Evolutionary conservation across 2,797 vertebrate genomes (phyloP), one percentile per base, ranked within the genome.

Genomic region (Aeoliscus strigatus): DNA sequence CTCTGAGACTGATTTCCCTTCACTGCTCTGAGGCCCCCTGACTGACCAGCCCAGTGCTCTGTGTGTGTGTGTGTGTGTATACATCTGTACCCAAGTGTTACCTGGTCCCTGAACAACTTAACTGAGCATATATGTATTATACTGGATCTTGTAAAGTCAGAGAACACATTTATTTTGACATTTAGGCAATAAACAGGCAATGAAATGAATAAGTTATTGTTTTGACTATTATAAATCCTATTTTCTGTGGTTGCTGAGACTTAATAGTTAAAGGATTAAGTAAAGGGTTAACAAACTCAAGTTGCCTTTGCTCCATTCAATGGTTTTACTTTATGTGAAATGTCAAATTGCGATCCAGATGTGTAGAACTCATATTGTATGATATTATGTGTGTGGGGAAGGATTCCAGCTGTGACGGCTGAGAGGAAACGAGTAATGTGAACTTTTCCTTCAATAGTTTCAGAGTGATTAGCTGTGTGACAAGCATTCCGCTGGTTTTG

Each of bases 1-100:
- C 66, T 67, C 58, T 54, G 47, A 57, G 71, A 58, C 61, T 44
- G 67, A 61, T 76, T 78, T 77, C 72, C 73, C 65, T 51, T 54
- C 46, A 44, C 52, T 45, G 46, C 70, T 70, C 41, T 25, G 50
- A 66, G 73, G 68, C 70, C 64, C 73, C 31, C 26, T 38, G 64
- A 54, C 41, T n/a, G n/a, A n/a, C 68, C 58, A 37, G 39, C 63
- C 53, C 48, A n/a, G 3, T 8, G 6, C 18, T 44, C 43, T 40
- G 44, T 48, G 39, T 14, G 14, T 38, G 40, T 12, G 14, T 27
- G 32, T n/a, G 16, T 6, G 32, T 34, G 32, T 10, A 16, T 18
- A 9, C 24, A 10, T 58, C 35, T 37, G 18, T 54, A 17, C 42
- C 14, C 51, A 34, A 34, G 37, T 36, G 32, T 24, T 55, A n/a